phyloP scores from a whole-genome alignment of 2,888 invertebrate species.

The Emmelina monodactyla region DNA sequence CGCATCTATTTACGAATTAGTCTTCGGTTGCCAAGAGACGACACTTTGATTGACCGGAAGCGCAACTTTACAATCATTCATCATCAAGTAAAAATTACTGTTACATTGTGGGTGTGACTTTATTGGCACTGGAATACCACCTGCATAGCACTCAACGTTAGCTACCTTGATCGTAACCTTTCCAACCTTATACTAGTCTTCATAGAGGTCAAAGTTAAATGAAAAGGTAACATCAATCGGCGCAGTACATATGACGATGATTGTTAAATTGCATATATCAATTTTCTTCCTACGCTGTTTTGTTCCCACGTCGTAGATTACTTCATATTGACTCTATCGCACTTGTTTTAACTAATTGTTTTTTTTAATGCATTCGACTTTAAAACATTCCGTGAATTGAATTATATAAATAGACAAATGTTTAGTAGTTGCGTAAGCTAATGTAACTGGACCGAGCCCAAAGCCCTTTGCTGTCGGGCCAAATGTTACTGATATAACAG shows the following conservation, averaged over 20 bases:
- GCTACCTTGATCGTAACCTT: neutral
- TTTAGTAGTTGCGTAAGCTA: no score
- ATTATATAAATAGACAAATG: no score
- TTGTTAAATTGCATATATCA: slow-evolving; percentile 25
- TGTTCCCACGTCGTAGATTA: slow-evolving; percentile 18
- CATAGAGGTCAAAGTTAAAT: neutral
- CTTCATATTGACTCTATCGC: slow-evolving; percentile 10
- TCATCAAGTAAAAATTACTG: slow-evolving; percentile 3
- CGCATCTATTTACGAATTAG: no score
- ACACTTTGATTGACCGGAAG: neutral
- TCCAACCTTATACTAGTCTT: neutral
- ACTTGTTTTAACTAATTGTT: no score
- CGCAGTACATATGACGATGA: slow-evolving; percentile 13
- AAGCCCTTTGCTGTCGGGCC: slow-evolving; percentile 28
- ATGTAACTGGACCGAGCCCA: slow-evolving; percentile 21
- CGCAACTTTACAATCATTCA: neutral
- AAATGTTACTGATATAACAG: no score
- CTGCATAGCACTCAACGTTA: neutral
- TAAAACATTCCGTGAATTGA: no score
- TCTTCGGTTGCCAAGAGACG: neutral
- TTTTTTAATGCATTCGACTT: no score
- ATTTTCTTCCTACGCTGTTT: slow-evolving; percentile 21
- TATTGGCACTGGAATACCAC: neutral
- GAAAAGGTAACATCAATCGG: neutral
- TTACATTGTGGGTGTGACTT: slow-evolving; percentile 4